Evolutionary conservation across 2,113 vertebrate species (phyloP), one percentile per base, ranked within the genome.

Genomic region (Pseudolaguvia tuberculata): DNA sequence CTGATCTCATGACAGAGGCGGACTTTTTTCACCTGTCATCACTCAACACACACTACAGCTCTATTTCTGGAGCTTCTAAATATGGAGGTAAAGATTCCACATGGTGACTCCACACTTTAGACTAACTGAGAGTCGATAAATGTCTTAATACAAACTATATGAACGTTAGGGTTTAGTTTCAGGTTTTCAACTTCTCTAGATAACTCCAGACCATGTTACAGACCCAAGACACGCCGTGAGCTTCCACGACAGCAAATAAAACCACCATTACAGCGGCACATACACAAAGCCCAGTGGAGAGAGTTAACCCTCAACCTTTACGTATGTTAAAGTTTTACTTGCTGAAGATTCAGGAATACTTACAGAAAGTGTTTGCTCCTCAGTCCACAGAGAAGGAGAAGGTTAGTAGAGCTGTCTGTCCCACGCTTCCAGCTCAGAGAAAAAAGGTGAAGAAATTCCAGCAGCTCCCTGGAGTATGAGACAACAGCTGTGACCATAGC

Each of bases 21-120:
- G 29, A 65, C 5, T 56, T 70, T 74, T 56, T 45, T n/a, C 35
- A 52, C 79, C 65, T 11, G 50, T 74, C 57, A 45, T 70, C 75
- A 57, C 70, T 51, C 55, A 70, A 85, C 85, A 42, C 84, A 87
- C 84, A 84, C 51, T 79, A 85, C 83, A 10, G 78, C 88, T 63
- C 85, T 96, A 95, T 96, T 95, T 94, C 90, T 86, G 89, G 92
- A 80, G 66, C 65, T 73, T 91, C 91, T 93, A 91, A 91, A 94
- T 88, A 79, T 84, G 86, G 87, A 84, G 82, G 76, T 72, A 83
- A 57, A 47, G 6, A 25, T 23, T 57, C 2, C 52, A 8, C 14
- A 45, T 12, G 15, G 31, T 45, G 35, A 57, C 53, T 66, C 5
- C 42, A 53, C 70, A 27, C 35, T 71, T 57, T 71, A 27, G 29